A percentile compares a stretch with the other conserved stretches of the same genome.
These are phyloP conservation scores for Rhea americana DNA, from an alignment of 2,113 vertebrate species.

Conservation along the genomic window DNA sequence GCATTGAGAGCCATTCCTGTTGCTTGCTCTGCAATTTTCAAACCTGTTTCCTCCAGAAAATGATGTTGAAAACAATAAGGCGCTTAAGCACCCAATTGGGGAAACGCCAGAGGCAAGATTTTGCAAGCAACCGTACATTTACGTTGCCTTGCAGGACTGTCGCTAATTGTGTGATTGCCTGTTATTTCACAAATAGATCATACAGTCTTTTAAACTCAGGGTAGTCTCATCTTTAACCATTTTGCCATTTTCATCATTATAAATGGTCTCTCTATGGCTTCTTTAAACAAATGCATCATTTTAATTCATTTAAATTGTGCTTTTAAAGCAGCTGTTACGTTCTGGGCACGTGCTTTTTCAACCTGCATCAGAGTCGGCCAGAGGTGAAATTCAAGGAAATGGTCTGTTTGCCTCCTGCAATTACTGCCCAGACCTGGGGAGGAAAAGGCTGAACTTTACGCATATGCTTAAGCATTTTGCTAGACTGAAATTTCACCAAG, in stretches of 20 bases:
- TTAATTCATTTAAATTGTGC: background rate
- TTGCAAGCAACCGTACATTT: rapidly evolving
- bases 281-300: background rate
- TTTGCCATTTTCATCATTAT: background rate
- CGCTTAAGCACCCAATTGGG: background rate
- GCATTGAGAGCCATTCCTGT: background rate
- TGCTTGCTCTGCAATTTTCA: constrained; percentile 30
- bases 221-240: background rate
- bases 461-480: constrained; percentile 29
- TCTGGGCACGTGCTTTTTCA: background rate
- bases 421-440: background rate
- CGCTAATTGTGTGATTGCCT: background rate
- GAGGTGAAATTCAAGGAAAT: background rate
- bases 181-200: background rate
- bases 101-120: background rate
- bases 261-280: background rate
- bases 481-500: constrained; percentile 43
- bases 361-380: background rate
- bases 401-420: background rate
- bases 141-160: background rate
- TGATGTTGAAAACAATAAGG: background rate
- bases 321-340: background rate
- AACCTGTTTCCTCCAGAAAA: background rate
- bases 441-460: constrained; percentile 31
- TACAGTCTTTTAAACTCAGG: background rate